Percentiles rank a stretch among this genome's conserved stretches.
phyloP scores from a whole-genome alignment of 2,797 vertebrate species.

The Amphiprion clarkii region DNA sequence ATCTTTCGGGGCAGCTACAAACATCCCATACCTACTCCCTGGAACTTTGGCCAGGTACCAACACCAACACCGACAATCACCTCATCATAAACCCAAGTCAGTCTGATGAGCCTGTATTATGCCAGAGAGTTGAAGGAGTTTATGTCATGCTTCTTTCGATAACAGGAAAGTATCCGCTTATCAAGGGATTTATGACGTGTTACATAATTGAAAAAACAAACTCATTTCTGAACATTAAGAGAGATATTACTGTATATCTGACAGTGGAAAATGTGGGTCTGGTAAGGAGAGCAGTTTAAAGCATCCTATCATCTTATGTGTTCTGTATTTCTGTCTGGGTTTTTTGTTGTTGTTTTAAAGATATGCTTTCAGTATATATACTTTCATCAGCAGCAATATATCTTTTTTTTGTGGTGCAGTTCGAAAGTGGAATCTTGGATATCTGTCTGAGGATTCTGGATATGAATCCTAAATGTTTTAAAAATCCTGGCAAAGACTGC shows the following conservation, averaged over 20 bases:
- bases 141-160: background rate
- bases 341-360: conserved; percentile 1
- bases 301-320: too few species aligned
- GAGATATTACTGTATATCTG: background rate
- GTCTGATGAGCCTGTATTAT: background rate
- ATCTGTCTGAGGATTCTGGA: conserved; percentile 90
- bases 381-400: background rate
- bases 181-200: conserved; percentile 4
- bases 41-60: conserved; percentile 97
- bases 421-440: conserved; percentile 91
- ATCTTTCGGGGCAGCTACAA: conserved; percentile 88
- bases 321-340: background rate
- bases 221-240: background rate
- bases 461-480: conserved; percentile 90
- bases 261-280: background rate
- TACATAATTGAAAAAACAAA: background rate
- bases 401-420: conserved; percentile 81
- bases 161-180: conserved; percentile 1
- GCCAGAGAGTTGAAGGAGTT: conserved; percentile 24
- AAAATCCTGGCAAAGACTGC: conserved; percentile 87
- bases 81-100: conserved; percentile 3
- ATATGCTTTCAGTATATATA: background rate
- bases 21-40: conserved; percentile 84
- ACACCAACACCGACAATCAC: conserved; percentile 53
- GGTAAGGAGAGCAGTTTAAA: conserved; percentile 14